Base-by-base conservation (phyloP, 2,797 vertebrate genomes). In the Molothrus aeneus region DNA sequence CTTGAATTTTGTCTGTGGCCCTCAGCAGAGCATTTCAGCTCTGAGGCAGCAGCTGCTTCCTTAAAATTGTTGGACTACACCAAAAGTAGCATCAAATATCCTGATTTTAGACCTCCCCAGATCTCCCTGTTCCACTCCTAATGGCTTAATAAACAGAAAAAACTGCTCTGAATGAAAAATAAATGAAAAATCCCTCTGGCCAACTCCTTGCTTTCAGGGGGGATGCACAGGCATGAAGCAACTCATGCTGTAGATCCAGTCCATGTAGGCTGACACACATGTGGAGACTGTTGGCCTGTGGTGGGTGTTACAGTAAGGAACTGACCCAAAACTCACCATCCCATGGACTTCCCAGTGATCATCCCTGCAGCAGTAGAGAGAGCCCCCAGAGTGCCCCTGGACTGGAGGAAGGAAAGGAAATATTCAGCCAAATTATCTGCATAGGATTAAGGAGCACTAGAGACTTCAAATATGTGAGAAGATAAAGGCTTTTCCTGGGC, bases 211-310 rank as follows among this genome's bases (percentile, higher is more conserved):
- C 7, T 63, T 47, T 69, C 18, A 17, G 16, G 32, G 78, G 56
- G 65, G 51, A 31, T 28, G 36, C 40, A 28, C 6, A 75, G 56
- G 53, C 34, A 22, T 11, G 22, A 18, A 60, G 18, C 4, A 51
- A 86, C 83, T 57, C n/a, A 25, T 11, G n/a, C 13, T 31, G 59
- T 54, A 32, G 71, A 95, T 93, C 93, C 96, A 95, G 34, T 86
- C 60, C n/a, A 40, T 3, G 4, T 31, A 95, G 63, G 83, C 83
- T 51, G 93, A 95, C 38, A 93, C 95, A 17, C 17, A 6, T 6
- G 91, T 95, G 91, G 83, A 96, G 13, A 94, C 94, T 8, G 88
- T 94, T 38, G 91, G 95, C 20, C 93, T 92, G 36, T 77, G 45
- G 68, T 56, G 88, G 73, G 59, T 80, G 82, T 74, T 87, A 38